These are phyloP conservation scores for Thalassophryne amazonica DNA, from an alignment of 2,797 vertebrate genomes.

Conservation along the genomic window DNA sequence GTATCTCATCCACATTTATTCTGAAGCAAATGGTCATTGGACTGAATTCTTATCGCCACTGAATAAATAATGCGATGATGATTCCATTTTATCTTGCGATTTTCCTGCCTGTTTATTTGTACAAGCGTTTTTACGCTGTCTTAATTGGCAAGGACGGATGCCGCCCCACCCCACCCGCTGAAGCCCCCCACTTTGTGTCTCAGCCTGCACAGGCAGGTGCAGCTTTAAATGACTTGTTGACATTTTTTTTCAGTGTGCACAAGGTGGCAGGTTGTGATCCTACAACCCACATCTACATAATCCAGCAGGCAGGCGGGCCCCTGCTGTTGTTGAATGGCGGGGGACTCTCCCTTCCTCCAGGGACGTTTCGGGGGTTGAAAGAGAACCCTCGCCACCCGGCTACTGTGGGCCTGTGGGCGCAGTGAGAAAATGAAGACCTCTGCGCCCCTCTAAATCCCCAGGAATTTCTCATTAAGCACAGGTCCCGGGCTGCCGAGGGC, in stretches of 20 bases:
- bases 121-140: constrained; percentile 9
- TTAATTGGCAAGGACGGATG: constrained; percentile 20
- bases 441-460: constrained; percentile 81
- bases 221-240: constrained; percentile 55
- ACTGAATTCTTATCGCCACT: too few species aligned
- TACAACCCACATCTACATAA: constrained; percentile 70
- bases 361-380: constrained; percentile 65
- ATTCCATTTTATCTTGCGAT: neutral
- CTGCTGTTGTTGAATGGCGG: constrained; percentile 60
- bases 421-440: constrained; percentile 88
- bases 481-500: constrained; percentile 69
- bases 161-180: constrained; percentile 4
- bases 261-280: constrained; percentile 62
- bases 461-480: constrained; percentile 84
- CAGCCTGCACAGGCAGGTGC: constrained; percentile 57
- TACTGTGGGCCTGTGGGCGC: constrained; percentile 68
- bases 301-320: constrained; percentile 62
- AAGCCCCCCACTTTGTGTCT: constrained; percentile 14
- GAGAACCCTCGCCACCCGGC: constrained; percentile 61
- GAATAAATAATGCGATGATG: too few species aligned
- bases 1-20: too few species aligned
- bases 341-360: constrained; percentile 58
- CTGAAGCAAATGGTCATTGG: too few species aligned
- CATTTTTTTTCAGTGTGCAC: constrained; percentile 55
- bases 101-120: neutral